Evolutionary conservation across 2,113 vertebrate species (phyloP).

Genomic region (Spilogale gracilis): DNA sequence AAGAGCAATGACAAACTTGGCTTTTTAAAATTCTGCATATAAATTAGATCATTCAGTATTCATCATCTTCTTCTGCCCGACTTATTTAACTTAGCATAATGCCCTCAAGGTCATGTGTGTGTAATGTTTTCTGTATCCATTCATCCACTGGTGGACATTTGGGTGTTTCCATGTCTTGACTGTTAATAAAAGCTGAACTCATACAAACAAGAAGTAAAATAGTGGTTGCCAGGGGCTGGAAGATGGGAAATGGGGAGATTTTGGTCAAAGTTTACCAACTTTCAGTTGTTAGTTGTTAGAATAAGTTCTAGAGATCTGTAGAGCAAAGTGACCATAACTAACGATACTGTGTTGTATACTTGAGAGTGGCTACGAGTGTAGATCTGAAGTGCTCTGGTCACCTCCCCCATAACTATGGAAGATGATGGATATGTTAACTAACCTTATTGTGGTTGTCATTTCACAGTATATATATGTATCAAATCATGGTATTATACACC

Average conservation of each 20-base stretch:
- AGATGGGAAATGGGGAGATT: not conserved
- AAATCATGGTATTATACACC: not conserved
- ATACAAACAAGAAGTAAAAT: not conserved
- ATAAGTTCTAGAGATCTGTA: not conserved
- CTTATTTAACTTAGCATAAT: not conserved
- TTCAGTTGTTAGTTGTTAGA: not conserved
- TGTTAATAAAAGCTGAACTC: slow-evolving; percentile 29
- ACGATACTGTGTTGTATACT: not conserved
- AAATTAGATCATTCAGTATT: not conserved
- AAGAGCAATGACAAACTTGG: not conserved
- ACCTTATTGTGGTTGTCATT: not conserved
- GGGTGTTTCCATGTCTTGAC: not conserved
- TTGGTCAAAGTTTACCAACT: not conserved
- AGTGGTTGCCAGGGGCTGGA: not conserved
- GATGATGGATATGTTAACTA: not conserved
- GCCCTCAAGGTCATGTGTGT: not conserved
- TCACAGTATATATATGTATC: not conserved
- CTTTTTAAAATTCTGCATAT: not conserved
- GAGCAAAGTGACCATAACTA: not conserved
- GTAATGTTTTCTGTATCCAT: not conserved
- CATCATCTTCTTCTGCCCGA: not conserved
- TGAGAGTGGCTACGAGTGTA: not conserved
- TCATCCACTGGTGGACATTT: not conserved
- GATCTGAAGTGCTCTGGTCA: not conserved
- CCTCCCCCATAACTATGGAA: not conserved